Conservation (phyloP, 2,888 invertebrate genomes). For the Lottia gigantea region DNA sequence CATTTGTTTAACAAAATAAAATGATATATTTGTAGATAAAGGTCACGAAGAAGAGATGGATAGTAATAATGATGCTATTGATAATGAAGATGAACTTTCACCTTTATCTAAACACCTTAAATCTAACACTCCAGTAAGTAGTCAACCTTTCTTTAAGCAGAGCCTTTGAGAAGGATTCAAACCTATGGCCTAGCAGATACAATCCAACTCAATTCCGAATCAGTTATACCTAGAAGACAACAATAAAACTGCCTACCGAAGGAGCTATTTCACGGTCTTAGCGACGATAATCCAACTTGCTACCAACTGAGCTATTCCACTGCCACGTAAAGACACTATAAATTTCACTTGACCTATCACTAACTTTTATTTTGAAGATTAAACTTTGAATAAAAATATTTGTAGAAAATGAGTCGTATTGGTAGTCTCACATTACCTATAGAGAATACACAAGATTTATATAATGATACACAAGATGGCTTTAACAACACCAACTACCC, state of each 20-base stretch:
- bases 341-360: too few relatives aligned
- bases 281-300: too few relatives aligned
- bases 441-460: conserved; percentile 55
- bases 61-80: conserved; percentile 18
- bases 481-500: conserved; percentile 19
- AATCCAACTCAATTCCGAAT: too few relatives aligned
- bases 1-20: too few relatives aligned
- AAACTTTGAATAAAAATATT: too few relatives aligned
- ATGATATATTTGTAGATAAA: conserved; percentile 41
- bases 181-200: too few relatives aligned
- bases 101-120: conserved; percentile 37
- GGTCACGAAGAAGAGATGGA: conserved; percentile 24
- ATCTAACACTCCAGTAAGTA: conserved; percentile 32
- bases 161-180: too few relatives aligned
- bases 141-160: conserved; percentile 1
- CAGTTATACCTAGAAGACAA: too few relatives aligned
- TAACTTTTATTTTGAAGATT: too few relatives aligned
- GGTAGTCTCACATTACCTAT: conserved; percentile 39
- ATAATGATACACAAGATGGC: conserved; percentile 31
- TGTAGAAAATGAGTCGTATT: neutral
- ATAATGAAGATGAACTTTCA: conserved; percentile 28
- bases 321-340: too few relatives aligned
- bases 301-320: neutral
- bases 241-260: neutral
- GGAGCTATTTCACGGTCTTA: too few relatives aligned